A percentile compares a stretch with the other conserved stretches of the same genome.
Conservation (phyloP, 2,113 vertebrate genomes). For the Cercopithecus mona region DNA sequence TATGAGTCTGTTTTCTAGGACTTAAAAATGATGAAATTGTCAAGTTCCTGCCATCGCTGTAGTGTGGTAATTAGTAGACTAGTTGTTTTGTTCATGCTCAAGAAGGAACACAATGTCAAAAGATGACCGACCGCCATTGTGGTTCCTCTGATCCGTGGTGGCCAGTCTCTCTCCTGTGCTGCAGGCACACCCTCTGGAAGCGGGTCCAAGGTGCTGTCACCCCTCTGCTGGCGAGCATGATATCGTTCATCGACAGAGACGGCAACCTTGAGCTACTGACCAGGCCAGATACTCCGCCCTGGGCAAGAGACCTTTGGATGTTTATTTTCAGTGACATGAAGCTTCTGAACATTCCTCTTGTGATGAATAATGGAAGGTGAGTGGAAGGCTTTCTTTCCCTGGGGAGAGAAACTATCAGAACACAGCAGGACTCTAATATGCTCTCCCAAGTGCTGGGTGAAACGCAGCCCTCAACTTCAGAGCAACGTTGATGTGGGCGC, state of each 20-base stretch:
- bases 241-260: constrained; percentile 91
- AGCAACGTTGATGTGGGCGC: not conserved
- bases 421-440: rapidly evolving
- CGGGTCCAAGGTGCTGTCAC: constrained; percentile 89
- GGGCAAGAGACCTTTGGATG: constrained; percentile 91
- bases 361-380: constrained; percentile 81
- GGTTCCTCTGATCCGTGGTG: rapidly evolving
- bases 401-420: not conserved
- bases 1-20: not conserved
- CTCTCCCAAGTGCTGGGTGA: too few species aligned
- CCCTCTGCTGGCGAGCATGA: constrained; percentile 91
- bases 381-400: not conserved
- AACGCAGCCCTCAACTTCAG: rapidly evolving
- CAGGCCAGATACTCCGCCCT: constrained; percentile 67
- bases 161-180: not conserved
- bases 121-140: rapidly evolving
- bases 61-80: not conserved
- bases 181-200: constrained; percentile 95
- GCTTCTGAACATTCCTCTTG: constrained; percentile 87
- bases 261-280: constrained; percentile 92
- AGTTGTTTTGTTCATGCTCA: not conserved
- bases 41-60: rapidly evolving
- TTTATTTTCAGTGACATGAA: constrained; percentile 91
- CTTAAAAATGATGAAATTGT: not conserved
- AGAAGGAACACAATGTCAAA: not conserved